Evolutionary conservation across 2,797 vertebrate species (phyloP).

Genomic region (Monodelphis domestica): DNA sequence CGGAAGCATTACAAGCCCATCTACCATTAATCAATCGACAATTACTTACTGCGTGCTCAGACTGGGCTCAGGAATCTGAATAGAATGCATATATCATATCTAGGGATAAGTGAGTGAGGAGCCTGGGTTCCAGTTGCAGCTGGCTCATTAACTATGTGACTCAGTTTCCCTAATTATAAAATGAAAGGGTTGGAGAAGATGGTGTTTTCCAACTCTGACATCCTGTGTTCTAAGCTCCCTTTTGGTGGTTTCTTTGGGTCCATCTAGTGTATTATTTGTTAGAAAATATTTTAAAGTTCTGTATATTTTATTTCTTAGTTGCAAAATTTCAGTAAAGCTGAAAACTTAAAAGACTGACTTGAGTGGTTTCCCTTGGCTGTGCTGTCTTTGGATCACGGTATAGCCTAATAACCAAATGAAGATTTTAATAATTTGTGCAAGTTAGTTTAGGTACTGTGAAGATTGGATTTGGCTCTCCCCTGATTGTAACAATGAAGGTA

Average conservation of each 20-base stretch:
- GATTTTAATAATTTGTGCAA: not conserved
- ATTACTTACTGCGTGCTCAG: no score
- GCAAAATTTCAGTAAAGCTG: not conserved
- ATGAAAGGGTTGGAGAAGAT: not conserved
- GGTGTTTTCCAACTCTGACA: not conserved
- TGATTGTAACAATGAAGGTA: no score
- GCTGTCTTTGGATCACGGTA: no score
- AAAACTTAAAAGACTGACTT: not conserved
- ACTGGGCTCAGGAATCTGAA: no score
- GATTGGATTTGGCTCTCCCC: no score
- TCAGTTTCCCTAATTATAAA: not conserved
- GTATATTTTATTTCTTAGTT: not conserved
- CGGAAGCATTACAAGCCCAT: no score
- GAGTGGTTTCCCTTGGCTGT: not conserved
- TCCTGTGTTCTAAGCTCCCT: not conserved
- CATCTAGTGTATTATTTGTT: not conserved
- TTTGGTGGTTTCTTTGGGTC: not conserved
- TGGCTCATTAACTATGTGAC: no score
- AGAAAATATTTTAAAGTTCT: not conserved
- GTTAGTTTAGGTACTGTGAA: not conserved
- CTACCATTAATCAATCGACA: no score
- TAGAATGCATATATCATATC: no score
- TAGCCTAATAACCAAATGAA: not conserved
- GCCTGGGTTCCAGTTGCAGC: no score
- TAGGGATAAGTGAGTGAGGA: no score